Evolutionary conservation across 2,113 vertebrate species (phyloP).

Genomic region (Pheucticus melanocephalus): DNA sequence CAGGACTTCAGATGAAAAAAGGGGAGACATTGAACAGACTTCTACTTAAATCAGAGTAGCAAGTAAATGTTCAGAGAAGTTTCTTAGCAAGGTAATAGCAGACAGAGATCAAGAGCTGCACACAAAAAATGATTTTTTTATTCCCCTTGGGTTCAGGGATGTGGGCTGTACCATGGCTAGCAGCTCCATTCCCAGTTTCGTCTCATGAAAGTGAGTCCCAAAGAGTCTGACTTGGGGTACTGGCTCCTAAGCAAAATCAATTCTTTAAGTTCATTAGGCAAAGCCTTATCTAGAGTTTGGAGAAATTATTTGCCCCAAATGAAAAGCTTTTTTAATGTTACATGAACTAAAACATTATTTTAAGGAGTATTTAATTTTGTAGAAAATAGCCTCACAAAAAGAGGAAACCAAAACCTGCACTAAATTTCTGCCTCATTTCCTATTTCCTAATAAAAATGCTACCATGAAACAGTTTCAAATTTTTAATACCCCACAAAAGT

Average conservation of each 20-base stretch:
- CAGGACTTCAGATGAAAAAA: not conserved
- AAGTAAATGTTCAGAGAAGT: not conserved
- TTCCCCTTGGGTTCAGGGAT: not conserved
- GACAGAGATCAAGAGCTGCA: not conserved
- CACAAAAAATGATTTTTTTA: not conserved
- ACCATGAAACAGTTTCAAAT: not conserved
- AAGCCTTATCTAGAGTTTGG: not conserved
- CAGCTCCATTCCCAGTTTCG: not conserved
- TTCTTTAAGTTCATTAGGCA: not conserved
- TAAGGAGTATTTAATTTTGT: not conserved
- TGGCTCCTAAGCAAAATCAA: not conserved
- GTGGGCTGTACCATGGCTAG: not conserved
- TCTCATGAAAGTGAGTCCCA: fast-evolving
- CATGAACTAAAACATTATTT: not conserved
- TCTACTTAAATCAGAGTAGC: not conserved
- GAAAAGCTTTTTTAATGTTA: not conserved
- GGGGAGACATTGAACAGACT: not conserved
- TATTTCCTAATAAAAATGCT: not conserved
- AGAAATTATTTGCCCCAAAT: not conserved
- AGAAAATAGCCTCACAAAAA: not conserved
- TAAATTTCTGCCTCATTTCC: not conserved
- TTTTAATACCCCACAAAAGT: not conserved
- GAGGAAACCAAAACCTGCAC: not conserved
- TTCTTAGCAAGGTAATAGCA: not conserved
- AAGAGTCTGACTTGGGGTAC: not conserved